A percentile compares a stretch with the other conserved stretches of the same genome.
Evolutionary conservation across 2,113 vertebrate genomes (phyloP).

Genomic region (Chaenogobius annularis): DNA sequence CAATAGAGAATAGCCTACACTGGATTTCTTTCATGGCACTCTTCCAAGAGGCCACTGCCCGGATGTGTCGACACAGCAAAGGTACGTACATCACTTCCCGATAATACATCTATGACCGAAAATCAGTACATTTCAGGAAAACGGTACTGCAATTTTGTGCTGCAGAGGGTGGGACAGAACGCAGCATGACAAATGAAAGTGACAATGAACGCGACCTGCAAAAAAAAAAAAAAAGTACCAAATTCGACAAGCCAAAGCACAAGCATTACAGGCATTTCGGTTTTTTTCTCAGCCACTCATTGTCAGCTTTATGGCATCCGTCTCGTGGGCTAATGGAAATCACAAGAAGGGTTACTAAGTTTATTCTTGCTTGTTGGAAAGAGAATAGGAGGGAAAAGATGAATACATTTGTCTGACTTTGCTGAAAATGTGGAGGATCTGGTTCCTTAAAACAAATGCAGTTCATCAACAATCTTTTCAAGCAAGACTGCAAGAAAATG

Average conservation of each 20-base stretch:
- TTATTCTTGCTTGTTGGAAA: slow-evolving; percentile 11
- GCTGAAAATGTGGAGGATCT: slow-evolving; percentile 13
- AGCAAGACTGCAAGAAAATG: background rate
- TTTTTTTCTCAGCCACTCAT: slow-evolving; percentile 38
- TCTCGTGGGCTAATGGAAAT: slow-evolving; percentile 60
- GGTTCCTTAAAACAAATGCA: background rate
- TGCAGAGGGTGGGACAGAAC: slow-evolving; percentile 1
- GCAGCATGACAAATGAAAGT: slow-evolving; percentile 26
- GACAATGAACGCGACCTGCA: slow-evolving; percentile 16
- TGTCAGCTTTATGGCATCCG: slow-evolving; percentile 55
- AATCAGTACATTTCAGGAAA: slow-evolving; percentile 2
- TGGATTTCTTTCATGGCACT: background rate
- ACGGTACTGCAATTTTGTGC: background rate
- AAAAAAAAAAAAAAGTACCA: slow-evolving; percentile 20
- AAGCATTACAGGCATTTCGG: slow-evolving; percentile 4
- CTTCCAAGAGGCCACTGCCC: background rate
- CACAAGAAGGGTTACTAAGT: slow-evolving; percentile 55
- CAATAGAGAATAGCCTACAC: background rate
- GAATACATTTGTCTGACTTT: slow-evolving; percentile 9
- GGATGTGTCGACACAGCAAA: background rate
- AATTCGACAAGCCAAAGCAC: slow-evolving; percentile 2
- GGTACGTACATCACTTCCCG: background rate
- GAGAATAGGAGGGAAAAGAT: background rate
- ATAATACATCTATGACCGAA: background rate
- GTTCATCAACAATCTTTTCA: slow-evolving; percentile 8